phyloP scores from a whole-genome alignment of 2,797 vertebrate species.

The Rhinogobio ventralis region DNA sequence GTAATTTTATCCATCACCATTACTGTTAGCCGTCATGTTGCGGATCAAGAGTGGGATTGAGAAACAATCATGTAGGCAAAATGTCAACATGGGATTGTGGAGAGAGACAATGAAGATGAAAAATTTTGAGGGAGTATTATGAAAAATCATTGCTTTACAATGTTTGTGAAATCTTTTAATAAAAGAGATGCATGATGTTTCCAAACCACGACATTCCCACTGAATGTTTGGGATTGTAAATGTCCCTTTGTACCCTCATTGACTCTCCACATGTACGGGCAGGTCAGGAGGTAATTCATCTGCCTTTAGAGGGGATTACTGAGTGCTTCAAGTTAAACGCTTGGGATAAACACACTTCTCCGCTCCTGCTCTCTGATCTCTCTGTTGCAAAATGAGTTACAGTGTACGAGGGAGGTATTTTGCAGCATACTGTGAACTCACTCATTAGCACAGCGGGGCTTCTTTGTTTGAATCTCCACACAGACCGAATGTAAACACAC shows the following conservation, averaged over 20 bases:
- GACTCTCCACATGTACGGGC: constrained; percentile 38
- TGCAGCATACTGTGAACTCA: constrained; percentile 16
- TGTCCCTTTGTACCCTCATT: constrained; percentile 46
- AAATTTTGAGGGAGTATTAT: neutral
- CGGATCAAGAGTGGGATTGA: neutral
- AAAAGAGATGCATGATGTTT: constrained; percentile 11
- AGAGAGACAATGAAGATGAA: neutral
- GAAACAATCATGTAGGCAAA: neutral
- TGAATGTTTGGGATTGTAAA: constrained; percentile 18
- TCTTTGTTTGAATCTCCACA: neutral
- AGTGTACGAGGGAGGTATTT: constrained; percentile 1
- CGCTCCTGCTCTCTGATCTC: constrained; percentile 38
- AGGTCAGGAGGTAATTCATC: constrained; percentile 44
- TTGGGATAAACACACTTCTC: constrained; percentile 43
- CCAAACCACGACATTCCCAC: constrained; percentile 5
- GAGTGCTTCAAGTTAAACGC: constrained; percentile 46
- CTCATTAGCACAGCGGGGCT: neutral
- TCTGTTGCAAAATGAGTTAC: constrained; percentile 13
- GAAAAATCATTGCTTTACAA: neutral
- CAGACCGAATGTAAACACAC: neutral
- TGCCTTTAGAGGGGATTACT: constrained; percentile 39
- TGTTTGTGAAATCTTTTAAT: constrained; percentile 4
- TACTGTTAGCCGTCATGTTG: neutral
- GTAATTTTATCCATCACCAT: neutral
- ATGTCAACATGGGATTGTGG: constrained; percentile 13